Evolutionary conservation across 1,140 invertebrate species (phyloP), one percentile per base, ranked within the genome.

Genomic region (Drosophila bocki): DNA sequence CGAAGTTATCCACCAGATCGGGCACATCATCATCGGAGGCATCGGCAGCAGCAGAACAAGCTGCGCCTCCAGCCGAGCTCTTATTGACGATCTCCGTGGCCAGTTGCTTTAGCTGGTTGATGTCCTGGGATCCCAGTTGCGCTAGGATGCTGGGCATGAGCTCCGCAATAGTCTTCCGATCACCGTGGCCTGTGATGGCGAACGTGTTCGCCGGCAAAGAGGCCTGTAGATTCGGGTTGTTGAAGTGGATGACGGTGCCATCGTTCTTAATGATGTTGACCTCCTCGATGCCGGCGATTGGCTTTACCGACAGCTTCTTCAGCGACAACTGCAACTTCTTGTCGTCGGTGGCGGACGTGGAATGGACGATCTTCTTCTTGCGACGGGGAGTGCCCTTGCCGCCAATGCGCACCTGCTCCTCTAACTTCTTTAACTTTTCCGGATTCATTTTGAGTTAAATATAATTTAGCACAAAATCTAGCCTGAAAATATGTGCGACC

Each of bases 191-290:
- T 77, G 97, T 98, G 76, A 99, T 97, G 72, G 98, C 97, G 93
- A 99, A 99, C 64, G 98, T 99, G 93, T 99, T 99, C 15, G 98
- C 97, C 29, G 97, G 96, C 80, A 99, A 94, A 53, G 98, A 99
- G 50, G 98, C 98, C 93, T 99, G 98, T 41, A 98, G 98, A 94
- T 99, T 99, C 12, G 98, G 98, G 93, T 99, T 99, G 93, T 98
- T 99, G 93, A 99, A 99, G 93, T 99, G 98, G 85, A 99, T 98
- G 11, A 99, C 98, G 33, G 96, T 96, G 37, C 98, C 98, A 94
- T 99, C 98, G 87, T 99, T 98, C 94, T 99, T 99, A 77, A 99
- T 99, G 97, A 99, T 99, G 93, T 99, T 99, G 15, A 98, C 97
- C 94, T 98, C 98, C 93, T 99, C 98, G 91, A 99, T 99, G 45